These are phyloP conservation scores for Chaetophractus vellerosus DNA, from an alignment of 2,797 vertebrate genomes.

Conservation along the genomic window DNA sequence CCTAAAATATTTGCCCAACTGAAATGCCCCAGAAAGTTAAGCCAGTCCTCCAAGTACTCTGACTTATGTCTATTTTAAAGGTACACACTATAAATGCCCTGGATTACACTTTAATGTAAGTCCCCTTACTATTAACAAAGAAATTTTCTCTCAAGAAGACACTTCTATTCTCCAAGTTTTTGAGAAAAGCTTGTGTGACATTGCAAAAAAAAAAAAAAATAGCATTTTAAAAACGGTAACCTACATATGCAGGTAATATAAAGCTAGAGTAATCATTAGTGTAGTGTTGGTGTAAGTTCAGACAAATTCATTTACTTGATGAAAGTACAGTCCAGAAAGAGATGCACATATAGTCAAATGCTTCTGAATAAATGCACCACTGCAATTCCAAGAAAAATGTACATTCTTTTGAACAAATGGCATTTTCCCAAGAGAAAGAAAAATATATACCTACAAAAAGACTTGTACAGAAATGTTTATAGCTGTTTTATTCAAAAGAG, in stretches of 20 bases:
- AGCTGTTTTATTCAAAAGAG: too few relatives aligned
- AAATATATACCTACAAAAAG: too few relatives aligned
- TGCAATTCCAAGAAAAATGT: background rate
- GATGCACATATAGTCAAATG: background rate
- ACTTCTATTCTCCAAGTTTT: background rate
- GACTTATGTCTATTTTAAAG: too few relatives aligned
- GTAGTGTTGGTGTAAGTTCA: background rate
- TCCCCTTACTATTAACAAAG: too few relatives aligned
- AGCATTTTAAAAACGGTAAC: background rate
- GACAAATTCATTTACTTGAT: background rate
- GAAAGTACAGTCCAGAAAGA: background rate
- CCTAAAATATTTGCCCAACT: too few relatives aligned
- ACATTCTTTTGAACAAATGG: background rate
- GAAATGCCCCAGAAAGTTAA: too few relatives aligned
- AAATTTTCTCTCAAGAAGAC: too few relatives aligned
- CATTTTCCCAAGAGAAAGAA: conserved; percentile 23
- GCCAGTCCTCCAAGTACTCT: too few relatives aligned
- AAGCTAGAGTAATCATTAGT: background rate
- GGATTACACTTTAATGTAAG: too few relatives aligned
- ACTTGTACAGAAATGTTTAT: too few relatives aligned
- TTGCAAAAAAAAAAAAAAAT: background rate
- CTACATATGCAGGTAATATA: background rate
- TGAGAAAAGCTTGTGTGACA: background rate
- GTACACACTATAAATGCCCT: too few relatives aligned
- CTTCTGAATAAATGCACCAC: background rate